phyloP scores from a whole-genome alignment of 2,113 vertebrate species.

The Bothrops jararaca region DNA sequence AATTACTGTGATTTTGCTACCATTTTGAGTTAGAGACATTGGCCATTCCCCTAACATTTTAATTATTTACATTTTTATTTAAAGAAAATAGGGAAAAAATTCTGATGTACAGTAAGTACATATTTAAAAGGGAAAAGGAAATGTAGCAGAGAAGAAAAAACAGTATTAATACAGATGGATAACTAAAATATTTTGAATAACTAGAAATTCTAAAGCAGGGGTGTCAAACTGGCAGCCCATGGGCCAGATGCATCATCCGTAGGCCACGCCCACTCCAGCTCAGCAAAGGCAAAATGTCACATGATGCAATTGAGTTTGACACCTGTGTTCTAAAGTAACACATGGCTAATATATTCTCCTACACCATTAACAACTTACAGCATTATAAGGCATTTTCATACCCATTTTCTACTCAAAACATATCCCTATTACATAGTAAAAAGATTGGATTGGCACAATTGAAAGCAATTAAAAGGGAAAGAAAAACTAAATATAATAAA shows the following conservation, averaged over 20 bases:
- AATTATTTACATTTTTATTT: background rate
- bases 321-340: background rate
- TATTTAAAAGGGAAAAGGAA: background rate
- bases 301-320: too few relatives aligned
- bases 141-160: background rate
- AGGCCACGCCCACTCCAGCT: too few relatives aligned
- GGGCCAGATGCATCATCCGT: too few relatives aligned
- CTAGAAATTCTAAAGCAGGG: background rate
- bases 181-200: background rate
- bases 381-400: background rate
- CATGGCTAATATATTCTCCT: background rate
- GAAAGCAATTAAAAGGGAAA: background rate
- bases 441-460: background rate
- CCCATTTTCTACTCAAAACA: background rate
- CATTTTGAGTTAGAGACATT: background rate
- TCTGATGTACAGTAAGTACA: background rate
- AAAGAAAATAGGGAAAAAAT: background rate
- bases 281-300: too few relatives aligned
- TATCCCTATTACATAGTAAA: background rate
- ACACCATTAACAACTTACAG: background rate
- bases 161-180: background rate
- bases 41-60: background rate
- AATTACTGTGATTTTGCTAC: background rate
- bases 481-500: background rate
- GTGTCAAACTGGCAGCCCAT: too few relatives aligned